Percentiles rank a stretch among this genome's conserved stretches.
These are phyloP conservation scores for Tachypleus tridentatus DNA, from an alignment of 1,140 invertebrate genomes.

Conservation along the genomic window DNA sequence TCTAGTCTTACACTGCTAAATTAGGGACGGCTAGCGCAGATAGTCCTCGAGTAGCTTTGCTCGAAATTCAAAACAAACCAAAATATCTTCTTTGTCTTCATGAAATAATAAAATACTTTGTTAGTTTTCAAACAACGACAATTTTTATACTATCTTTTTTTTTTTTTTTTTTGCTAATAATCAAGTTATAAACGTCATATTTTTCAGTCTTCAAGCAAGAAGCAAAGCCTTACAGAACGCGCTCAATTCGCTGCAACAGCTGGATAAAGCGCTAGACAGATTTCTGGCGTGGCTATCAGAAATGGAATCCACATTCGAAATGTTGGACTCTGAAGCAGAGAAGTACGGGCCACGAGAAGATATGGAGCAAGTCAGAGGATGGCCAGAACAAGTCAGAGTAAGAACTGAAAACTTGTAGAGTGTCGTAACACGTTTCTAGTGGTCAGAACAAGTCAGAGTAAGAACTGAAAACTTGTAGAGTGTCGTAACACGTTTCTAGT, in stretches of 20 bases:
- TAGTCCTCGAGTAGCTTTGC: too few species aligned
- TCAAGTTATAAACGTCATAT: not conserved
- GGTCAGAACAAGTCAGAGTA: conserved; percentile 16
- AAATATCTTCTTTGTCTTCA: too few species aligned
- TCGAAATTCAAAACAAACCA: too few species aligned
- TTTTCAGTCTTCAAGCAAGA: conserved; percentile 62
- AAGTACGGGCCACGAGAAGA: conserved; percentile 26
- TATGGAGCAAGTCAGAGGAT: conserved; percentile 16
- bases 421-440: not conserved
- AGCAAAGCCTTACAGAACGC: conserved; percentile 78
- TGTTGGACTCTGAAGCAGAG: conserved; percentile 66
- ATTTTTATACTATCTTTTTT: too few species aligned
- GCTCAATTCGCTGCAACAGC: conserved; percentile 75
- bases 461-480: not conserved
- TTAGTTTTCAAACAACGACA: too few species aligned
- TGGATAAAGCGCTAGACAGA: conserved; percentile 79
- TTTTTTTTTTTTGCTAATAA: too few species aligned
- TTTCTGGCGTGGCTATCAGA: conserved; percentile 84
- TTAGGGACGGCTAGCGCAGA: too few species aligned
- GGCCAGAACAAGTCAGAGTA: conserved; percentile 17
- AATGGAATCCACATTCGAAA: conserved; percentile 72
- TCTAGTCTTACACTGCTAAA: too few species aligned
- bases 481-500: not conserved
- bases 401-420: not conserved
- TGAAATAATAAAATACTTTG: too few species aligned